Base-by-base conservation (phyloP, 2,888 invertebrate genomes). In the Lochmaea capreae region DNA sequence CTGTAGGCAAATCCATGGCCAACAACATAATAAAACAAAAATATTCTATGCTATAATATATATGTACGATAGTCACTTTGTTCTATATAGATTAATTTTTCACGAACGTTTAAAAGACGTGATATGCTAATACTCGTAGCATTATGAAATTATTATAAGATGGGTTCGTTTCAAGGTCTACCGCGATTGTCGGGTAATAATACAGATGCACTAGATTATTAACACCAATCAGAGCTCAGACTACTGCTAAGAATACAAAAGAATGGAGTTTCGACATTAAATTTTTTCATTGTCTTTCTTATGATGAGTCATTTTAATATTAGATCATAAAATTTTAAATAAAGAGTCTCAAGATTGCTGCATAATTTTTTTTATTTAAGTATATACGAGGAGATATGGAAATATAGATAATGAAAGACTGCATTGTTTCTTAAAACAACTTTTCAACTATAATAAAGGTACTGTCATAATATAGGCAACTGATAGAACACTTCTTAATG, bases 181-280 rank as follows among this genome's bases (percentile, higher is more conserved):
- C 9, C 10, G 18, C 16, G 16, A 16, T 18, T 59, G 11, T 49
- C 33, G 33, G 68, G 59, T 54, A 69, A 66, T 66, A 73, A 73
- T 43, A 63, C 46, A 67, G 73, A 70, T 73, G 73, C 73, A 73
- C 73, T 70, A 73, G 73, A 73, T 73, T 73, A 70, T 69, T 57
- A 52, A 65, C 59, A 57, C 58, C 62, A 72, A 66, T 61, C 16
- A 54, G 62, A 58, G 61, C 22, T 22, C 54, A 9, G 57, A 67
- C 67, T 67, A 43, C 57, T n/a, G 54, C 66, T 39, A 66, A 54
- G 54, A 54, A 67, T 39, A 67, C 67, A 67, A 67, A 57, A 57
- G 54, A 66, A 66, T 14, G 16, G 5, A 2, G n/a, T 67, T 67
- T 67, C 67, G 43, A 52, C 67, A 67, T 67, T 42, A 49, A 33